Percentiles rank a stretch among this genome's conserved stretches.
Conservation (phyloP, 1,140 invertebrate species). For the Bombus impatiens region DNA sequence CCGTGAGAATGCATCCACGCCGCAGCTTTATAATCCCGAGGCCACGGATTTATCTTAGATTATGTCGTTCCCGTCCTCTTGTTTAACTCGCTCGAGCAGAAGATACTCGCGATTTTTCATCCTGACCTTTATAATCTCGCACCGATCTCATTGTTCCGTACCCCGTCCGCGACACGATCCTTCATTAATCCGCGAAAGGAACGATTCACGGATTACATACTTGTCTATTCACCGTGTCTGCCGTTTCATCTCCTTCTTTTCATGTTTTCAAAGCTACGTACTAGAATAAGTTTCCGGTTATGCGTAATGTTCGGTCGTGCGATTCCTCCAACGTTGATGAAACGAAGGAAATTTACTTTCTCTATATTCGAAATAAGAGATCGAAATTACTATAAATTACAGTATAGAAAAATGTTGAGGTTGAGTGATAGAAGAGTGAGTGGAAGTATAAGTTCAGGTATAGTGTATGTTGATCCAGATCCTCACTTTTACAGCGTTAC, state of each 20-base stretch:
- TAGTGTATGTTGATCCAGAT: too few relatives aligned
- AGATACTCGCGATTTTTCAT: slow-evolving; percentile 15
- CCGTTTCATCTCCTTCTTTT: not conserved
- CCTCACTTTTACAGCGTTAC: too few relatives aligned
- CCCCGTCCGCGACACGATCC: not conserved
- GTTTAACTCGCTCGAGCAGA: slow-evolving; percentile 6
- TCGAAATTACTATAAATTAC: too few relatives aligned
- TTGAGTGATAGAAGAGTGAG: too few relatives aligned
- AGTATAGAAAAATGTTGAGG: too few relatives aligned
- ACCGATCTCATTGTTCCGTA: not conserved
- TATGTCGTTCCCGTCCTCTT: not conserved
- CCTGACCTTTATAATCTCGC: slow-evolving; percentile 26
- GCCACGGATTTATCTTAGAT: slow-evolving; percentile 33
- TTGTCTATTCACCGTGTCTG: not conserved
- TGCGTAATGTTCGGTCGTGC: too few relatives aligned
- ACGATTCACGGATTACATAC: not conserved
- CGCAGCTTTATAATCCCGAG: slow-evolving; percentile 5
- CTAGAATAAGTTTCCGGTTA: too few relatives aligned
- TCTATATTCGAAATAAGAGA: too few relatives aligned
- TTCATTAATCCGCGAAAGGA: slow-evolving; percentile 15
- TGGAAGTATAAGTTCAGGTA: too few relatives aligned
- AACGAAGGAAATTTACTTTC: too few relatives aligned
- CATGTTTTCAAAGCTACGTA: not conserved
- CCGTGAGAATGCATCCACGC: not conserved
- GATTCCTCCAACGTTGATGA: too few relatives aligned